Percentiles rank a stretch among this genome's conserved stretches.
Evolutionary conservation across 2,113 vertebrate species (phyloP).

Genomic region (Misgurnus mizolepis): DNA sequence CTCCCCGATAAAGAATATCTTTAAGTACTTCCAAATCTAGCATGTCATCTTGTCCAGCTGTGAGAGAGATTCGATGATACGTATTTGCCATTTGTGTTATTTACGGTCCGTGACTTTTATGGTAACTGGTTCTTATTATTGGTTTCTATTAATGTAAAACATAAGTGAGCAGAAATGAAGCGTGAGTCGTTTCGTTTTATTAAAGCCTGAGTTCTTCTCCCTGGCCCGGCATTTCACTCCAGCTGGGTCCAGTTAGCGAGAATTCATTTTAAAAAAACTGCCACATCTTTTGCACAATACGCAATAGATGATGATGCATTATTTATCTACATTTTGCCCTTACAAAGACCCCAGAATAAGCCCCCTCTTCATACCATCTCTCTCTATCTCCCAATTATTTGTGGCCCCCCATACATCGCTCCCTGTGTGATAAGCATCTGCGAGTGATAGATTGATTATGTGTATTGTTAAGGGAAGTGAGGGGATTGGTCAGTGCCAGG

Average conservation of each 20-base stretch:
- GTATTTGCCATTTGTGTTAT: slow-evolving; percentile 95
- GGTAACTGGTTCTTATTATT: slow-evolving; percentile 93
- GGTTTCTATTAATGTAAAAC: slow-evolving; percentile 97
- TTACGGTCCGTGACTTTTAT: slow-evolving; percentile 93
- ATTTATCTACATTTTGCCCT: slow-evolving; percentile 62
- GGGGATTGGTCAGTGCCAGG: slow-evolving; percentile 71
- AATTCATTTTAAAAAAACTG: slow-evolving; percentile 78
- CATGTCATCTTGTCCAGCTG: slow-evolving; percentile 82
- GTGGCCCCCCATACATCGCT: slow-evolving; percentile 51
- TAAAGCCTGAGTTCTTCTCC: slow-evolving; percentile 80
- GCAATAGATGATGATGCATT: slow-evolving; percentile 66
- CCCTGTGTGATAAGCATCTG: slow-evolving; percentile 75
- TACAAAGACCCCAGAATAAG: slow-evolving; percentile 40
- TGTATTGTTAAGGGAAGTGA: slow-evolving; percentile 72
- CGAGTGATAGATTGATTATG: slow-evolving; percentile 79
- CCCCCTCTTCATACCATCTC: slow-evolving; percentile 18
- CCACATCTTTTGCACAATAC: slow-evolving; percentile 72
- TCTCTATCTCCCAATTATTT: slow-evolving; percentile 25
- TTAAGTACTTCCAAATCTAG: slow-evolving; percentile 80
- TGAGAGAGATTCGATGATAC: slow-evolving; percentile 85
- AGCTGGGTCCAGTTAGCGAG: slow-evolving; percentile 83
- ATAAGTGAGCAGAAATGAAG: slow-evolving; percentile 96
- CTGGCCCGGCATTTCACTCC: slow-evolving; percentile 71
- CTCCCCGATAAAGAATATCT: slow-evolving; percentile 78
- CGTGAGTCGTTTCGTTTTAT: slow-evolving; percentile 92